A percentile compares a stretch with the other conserved stretches of the same genome.
Evolutionary conservation across 2,888 invertebrate species (phyloP).

Genomic region (Calliphora vomitoria): DNA sequence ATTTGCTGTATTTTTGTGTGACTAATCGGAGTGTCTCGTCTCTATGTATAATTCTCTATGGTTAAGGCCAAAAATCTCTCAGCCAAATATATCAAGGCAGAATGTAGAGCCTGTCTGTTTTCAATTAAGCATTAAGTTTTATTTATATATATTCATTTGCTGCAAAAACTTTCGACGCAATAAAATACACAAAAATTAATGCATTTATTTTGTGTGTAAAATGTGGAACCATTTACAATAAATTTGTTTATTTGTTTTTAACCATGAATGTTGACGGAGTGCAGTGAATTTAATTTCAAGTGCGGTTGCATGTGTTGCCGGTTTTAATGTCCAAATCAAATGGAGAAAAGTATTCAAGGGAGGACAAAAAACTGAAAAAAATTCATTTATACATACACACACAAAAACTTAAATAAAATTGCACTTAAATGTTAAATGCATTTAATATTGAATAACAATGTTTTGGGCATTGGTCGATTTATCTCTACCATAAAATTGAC

Average conservation of each 20-base stretch:
- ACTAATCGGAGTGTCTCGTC: too few species aligned
- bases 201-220: background rate
- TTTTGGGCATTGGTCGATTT: background rate
- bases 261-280: background rate
- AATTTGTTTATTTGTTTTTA: background rate
- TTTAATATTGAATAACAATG: background rate
- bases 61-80: too few species aligned
- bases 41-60: too few species aligned
- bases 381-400: background rate
- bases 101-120: too few species aligned
- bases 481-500: background rate
- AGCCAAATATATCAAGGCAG: too few species aligned
- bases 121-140: too few species aligned
- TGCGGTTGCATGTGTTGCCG: background rate
- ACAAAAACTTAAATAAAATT: background rate
- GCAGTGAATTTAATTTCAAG: conserved; percentile 8
- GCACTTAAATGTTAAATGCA: background rate
- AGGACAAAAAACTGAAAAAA: background rate
- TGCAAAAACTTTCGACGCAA: background rate
- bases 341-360: background rate
- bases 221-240: background rate
- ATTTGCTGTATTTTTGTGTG: too few species aligned
- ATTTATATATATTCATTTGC: too few species aligned
- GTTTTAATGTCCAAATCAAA: background rate
- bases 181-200: background rate